Base-by-base conservation (phyloP, 2,797 vertebrate genomes). In the Morelia viridis region DNA sequence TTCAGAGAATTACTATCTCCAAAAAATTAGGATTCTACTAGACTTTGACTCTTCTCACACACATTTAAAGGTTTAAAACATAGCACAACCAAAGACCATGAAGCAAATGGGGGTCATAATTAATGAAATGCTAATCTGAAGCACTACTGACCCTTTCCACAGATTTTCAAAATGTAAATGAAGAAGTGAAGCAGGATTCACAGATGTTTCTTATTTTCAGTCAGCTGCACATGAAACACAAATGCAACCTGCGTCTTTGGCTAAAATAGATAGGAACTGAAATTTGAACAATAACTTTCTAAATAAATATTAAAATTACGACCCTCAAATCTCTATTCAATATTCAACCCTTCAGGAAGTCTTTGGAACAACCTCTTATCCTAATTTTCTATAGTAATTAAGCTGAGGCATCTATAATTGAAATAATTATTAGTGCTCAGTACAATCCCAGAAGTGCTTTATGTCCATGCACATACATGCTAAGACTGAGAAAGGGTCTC, bases 151-250 rank as follows among this genome's bases (percentile, higher is more conserved):
- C 68, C 46, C 90, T 60, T 92, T 87, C 68, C 46, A 90, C 41
- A 62, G 60, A 60, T 87, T 92, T 87, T 71, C 65, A 90, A 87
- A 90, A 87, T 87, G 68, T 83, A 90, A 90, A 92, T 83, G 65
- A 92, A 50, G n/a, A 90, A 83, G 31, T 80, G n/a, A 87, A 90
- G 71, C 85, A 92, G 46, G 46, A 90, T 62, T 86, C 89, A 90
- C 46, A 87, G 57, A 62, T 92, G 91, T 90, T 92, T 90, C 56
- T 87, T 87, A 92, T 92, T 92, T 80, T 35, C 64, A 53, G 92
- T 90, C 89, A 92, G 24, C 65, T 87, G 84, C 57, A 62, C 46
- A 80, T 62, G 50, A 62, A 57, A 92, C 41, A 85, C 88, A 92
- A 50, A 90, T 80, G 85, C 53, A 92, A 92, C n/a, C 62, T 65